Conservation (phyloP, 2,797 vertebrate species). For the Tokudaia tokunoshimensis region DNA sequence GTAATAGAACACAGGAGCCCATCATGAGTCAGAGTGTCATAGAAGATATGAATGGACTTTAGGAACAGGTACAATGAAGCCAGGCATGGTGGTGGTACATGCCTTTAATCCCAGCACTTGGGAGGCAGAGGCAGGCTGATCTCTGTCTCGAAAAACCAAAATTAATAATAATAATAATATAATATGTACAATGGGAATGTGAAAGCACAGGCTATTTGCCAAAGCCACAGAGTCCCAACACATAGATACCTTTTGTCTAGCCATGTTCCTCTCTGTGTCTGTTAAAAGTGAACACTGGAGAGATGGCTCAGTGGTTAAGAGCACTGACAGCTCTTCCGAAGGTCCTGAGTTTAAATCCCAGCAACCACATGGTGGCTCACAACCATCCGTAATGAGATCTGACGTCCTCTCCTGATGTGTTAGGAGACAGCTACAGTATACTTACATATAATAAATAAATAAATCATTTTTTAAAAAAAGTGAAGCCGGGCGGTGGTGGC, state of each 20-base stretch:
- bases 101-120: not conserved
- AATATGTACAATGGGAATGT: conserved; percentile 8
- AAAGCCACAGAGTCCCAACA: not conserved
- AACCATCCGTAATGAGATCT: too few species aligned
- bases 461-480: not conserved
- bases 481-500: too few species aligned
- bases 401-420: too few species aligned
- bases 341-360: too few species aligned
- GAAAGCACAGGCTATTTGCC: conserved; percentile 47
- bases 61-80: not conserved
- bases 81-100: not conserved
- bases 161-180: not conserved
- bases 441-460: too few species aligned
- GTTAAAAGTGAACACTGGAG: not conserved
- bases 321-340: too few species aligned
- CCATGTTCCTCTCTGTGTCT: conserved; percentile 17
- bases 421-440: too few species aligned
- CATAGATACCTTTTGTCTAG: not conserved
- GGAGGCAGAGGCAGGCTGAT: not conserved
- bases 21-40: not conserved
- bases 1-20: conserved; percentile 40
- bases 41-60: conserved; percentile 14
- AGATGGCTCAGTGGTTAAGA: too few species aligned
- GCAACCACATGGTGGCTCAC: too few species aligned
- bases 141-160: not conserved